A percentile compares a stretch with the other conserved stretches of the same genome.
Conservation (phyloP, 1,140 invertebrate species). For the Vanessa atalanta region DNA sequence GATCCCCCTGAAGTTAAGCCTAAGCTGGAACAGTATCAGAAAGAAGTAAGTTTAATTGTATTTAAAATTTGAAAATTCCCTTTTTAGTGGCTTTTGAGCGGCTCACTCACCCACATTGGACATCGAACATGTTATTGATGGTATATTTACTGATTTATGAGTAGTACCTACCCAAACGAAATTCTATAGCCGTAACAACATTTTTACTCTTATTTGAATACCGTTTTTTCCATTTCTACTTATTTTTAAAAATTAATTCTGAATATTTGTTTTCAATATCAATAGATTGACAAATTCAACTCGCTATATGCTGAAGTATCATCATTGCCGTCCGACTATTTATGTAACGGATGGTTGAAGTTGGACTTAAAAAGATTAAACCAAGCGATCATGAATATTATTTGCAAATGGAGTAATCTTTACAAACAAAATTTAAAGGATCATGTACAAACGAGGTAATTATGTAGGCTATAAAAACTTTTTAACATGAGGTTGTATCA, state of each 20-base stretch:
- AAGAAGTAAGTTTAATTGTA: slow-evolving; percentile 57
- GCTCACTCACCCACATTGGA: too few relatives aligned
- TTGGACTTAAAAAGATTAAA: slow-evolving; percentile 88
- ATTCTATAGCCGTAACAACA: too few relatives aligned
- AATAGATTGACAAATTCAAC: slow-evolving; percentile 75
- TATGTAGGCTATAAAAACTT: not conserved
- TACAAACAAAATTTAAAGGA: slow-evolving; percentile 90
- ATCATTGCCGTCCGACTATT: slow-evolving; percentile 61
- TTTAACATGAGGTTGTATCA: too few relatives aligned
- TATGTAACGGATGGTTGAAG: slow-evolving; percentile 87
- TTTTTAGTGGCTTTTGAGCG: too few relatives aligned
- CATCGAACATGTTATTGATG: too few relatives aligned
- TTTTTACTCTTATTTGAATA: too few relatives aligned
- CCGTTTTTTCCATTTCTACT: too few relatives aligned
- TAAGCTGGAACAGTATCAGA: slow-evolving; percentile 69
- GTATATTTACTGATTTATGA: too few relatives aligned
- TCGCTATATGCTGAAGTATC: slow-evolving; percentile 71
- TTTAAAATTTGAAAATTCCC: not conserved
- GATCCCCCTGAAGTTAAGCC: slow-evolving; percentile 74
- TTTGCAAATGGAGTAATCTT: slow-evolving; percentile 89
- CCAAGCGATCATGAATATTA: slow-evolving; percentile 86
- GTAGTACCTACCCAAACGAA: too few relatives aligned
- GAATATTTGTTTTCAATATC: too few relatives aligned
- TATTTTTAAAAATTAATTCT: too few relatives aligned
- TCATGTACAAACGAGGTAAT: slow-evolving; percentile 83